Conservation (phyloP, 2,113 vertebrate genomes). For the Herpailurus yagouaroundi region DNA sequence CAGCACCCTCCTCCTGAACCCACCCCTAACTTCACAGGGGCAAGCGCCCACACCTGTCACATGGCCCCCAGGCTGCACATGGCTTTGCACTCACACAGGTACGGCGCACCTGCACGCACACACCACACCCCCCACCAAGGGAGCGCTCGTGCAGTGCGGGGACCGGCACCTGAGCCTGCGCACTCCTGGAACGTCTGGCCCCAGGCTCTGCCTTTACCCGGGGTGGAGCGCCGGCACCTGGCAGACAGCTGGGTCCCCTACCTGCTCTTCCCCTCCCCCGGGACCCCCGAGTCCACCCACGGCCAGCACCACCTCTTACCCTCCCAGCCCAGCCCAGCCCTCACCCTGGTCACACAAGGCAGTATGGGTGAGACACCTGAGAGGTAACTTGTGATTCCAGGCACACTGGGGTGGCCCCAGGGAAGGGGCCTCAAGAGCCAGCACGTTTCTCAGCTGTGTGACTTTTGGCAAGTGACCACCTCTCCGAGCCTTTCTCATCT, state of each 20-base stretch:
- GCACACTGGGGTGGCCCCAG: neutral
- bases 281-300: neutral
- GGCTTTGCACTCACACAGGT: neutral
- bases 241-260: neutral
- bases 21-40: neutral
- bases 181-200: neutral
- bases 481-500: neutral
- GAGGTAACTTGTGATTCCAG: neutral
- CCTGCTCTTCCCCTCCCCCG: neutral
- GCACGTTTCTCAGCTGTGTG: neutral
- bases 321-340: neutral
- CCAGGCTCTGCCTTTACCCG: neutral
- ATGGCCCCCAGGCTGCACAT: too few relatives aligned
- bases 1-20: neutral
- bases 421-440: neutral
- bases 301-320: neutral
- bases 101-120: too few relatives aligned
- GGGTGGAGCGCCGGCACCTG: rapidly evolving
- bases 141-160: neutral
- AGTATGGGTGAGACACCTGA: neutral
- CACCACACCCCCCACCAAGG: rapidly evolving
- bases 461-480: neutral
- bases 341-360: neutral
- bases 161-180: too few relatives aligned
- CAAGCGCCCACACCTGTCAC: neutral